A percentile compares a stretch with the other conserved stretches of the same genome.
Evolutionary conservation across 2,113 vertebrate genomes (phyloP).

Genomic region (Pedionomus torquatus): DNA sequence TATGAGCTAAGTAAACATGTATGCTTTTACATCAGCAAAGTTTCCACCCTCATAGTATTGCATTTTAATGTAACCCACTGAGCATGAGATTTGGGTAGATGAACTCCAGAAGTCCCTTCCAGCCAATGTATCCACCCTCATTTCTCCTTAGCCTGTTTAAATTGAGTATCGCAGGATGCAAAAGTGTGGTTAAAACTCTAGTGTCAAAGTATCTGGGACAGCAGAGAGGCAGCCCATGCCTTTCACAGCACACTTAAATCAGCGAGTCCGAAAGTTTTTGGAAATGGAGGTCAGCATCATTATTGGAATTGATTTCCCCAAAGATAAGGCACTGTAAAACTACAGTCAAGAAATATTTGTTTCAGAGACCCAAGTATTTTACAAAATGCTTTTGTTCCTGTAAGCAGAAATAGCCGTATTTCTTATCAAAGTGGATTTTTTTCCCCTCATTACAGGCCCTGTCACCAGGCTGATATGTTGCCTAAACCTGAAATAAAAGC

Average conservation of each 20-base stretch:
- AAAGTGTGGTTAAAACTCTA: neutral
- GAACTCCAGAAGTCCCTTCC: neutral
- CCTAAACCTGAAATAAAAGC: slow-evolving; percentile 4
- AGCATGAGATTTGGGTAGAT: neutral
- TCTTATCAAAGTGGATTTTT: neutral
- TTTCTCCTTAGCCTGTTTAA: neutral
- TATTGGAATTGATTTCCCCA: neutral
- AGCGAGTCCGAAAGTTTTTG: neutral
- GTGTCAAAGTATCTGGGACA: neutral
- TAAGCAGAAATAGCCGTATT: neutral
- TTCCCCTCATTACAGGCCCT: neutral
- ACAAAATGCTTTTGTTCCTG: neutral
- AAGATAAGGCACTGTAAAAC: neutral
- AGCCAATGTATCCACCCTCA: neutral
- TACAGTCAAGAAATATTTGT: neutral
- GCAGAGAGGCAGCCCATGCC: neutral
- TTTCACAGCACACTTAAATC: neutral
- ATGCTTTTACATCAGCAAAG: neutral
- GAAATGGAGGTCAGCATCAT: neutral
- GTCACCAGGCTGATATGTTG: neutral
- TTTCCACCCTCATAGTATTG: neutral
- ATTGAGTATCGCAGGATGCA: neutral
- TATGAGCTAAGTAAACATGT: neutral
- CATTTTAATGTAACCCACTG: neutral
- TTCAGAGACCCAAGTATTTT: neutral